Percentiles rank a stretch among this genome's conserved stretches.
These are phyloP conservation scores for Ornithoptera priamus DNA, from an alignment of 2,888 invertebrate species.

Conservation along the genomic window DNA sequence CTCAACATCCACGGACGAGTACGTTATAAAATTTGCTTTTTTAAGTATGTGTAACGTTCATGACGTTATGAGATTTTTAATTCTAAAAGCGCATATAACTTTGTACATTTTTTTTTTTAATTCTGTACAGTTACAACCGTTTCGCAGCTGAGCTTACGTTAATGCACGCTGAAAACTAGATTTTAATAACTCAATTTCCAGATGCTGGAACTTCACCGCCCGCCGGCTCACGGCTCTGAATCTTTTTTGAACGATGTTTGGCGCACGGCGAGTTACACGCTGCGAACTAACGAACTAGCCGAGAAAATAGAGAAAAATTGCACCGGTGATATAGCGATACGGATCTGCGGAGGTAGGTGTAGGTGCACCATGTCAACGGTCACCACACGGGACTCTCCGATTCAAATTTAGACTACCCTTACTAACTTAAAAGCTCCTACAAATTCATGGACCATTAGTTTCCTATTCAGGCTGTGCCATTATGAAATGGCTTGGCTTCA, in stretches of 20 bases:
- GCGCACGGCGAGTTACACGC: slow-evolving; percentile 35
- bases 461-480: too few relatives aligned
- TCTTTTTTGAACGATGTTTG: slow-evolving; percentile 27
- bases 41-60: neutral
- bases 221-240: slow-evolving; percentile 10
- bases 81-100: neutral
- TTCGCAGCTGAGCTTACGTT: neutral
- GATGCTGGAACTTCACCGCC: slow-evolving; percentile 8
- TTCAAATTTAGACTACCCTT: neutral
- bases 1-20: neutral
- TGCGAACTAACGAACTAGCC: slow-evolving; percentile 50
- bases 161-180: neutral
- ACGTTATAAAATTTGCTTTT: neutral
- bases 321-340: slow-evolving; percentile 13
- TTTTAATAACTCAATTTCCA: slow-evolving; percentile 13
- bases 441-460: too few relatives aligned
- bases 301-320: slow-evolving; percentile 37
- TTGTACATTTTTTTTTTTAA: neutral
- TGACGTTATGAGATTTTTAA: neutral
- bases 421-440: too few relatives aligned
- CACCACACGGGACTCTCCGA: neutral
- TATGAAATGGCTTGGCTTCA: too few relatives aligned
- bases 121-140: neutral
- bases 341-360: slow-evolving; percentile 30
- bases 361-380: neutral